phyloP scores from a whole-genome alignment of 2,797 vertebrate species.

The Enteromius thamalakanensis region DNA sequence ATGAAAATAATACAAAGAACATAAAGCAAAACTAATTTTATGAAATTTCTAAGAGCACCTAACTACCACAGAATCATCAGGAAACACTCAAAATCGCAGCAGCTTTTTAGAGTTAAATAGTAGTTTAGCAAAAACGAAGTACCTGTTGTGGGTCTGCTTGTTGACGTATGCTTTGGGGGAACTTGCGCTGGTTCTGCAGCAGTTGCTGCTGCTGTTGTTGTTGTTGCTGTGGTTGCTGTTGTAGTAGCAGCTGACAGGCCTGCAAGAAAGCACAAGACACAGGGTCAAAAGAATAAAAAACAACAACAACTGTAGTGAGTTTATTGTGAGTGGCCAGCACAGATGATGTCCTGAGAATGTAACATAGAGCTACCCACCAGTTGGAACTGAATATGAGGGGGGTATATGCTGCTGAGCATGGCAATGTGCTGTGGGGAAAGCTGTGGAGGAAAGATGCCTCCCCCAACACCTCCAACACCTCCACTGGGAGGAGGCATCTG shows the following conservation, averaged over 20 bases:
- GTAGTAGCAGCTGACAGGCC: constrained; percentile 97
- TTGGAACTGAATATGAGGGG: constrained; percentile 97
- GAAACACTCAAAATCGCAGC: neutral
- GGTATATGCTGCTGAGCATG: constrained; percentile 97
- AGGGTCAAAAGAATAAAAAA: neutral
- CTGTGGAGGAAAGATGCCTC: constrained; percentile 85
- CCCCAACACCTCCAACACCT: constrained; percentile 77
- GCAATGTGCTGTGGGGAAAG: constrained; percentile 97
- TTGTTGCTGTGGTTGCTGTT: constrained; percentile 79
- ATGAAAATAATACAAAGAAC: neutral
- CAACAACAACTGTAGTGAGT: neutral
- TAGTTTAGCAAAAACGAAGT: neutral
- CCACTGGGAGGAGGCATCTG: constrained; percentile 94
- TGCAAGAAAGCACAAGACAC: constrained; percentile 61
- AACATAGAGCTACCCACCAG: constrained; percentile 80
- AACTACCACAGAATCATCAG: neutral
- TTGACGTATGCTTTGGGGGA: constrained; percentile 90
- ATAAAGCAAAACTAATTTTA: neutral
- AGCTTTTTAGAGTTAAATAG: neutral
- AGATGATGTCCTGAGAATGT: neutral
- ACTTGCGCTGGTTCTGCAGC: constrained; percentile 97
- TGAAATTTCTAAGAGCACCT: neutral
- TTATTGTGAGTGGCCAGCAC: neutral
- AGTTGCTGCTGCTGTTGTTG: constrained; percentile 84
- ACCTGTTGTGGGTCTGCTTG: constrained; percentile 96